These are phyloP conservation scores for Phenacoccus solenopsis DNA, from an alignment of 1,140 invertebrate species.

Conservation along the genomic window DNA sequence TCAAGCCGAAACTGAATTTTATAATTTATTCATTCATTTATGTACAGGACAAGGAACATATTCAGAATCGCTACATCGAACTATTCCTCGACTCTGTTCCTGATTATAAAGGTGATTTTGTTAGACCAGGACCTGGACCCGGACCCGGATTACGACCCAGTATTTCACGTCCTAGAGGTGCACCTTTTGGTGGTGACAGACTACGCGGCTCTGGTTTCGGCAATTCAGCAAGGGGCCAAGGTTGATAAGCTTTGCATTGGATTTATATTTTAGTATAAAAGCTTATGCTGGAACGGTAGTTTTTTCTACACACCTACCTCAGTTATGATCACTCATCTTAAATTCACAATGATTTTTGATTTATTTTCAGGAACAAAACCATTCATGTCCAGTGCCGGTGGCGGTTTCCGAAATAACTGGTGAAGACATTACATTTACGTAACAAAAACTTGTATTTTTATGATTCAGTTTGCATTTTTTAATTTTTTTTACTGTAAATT, in stretches of 20 bases:
- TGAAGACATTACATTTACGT: neutral
- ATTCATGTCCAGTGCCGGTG: neutral
- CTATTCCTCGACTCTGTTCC: neutral
- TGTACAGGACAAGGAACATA: slow-evolving; percentile 1
- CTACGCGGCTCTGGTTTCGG: neutral
- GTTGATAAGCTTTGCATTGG: neutral
- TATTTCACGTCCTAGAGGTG: neutral
- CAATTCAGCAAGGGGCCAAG: neutral
- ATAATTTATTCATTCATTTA: neutral
- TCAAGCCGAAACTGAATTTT: neutral
- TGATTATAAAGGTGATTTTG: neutral
- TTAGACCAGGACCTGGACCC: neutral
- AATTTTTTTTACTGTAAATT: neutral
- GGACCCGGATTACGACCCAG: neutral
- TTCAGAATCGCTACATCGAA: slow-evolving; percentile 9
- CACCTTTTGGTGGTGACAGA: neutral
- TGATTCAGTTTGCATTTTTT: neutral
- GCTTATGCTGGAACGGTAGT: neutral
- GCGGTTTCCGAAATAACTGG: neutral
- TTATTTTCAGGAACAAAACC: neutral
- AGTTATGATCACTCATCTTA: neutral
- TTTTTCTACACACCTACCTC: neutral
- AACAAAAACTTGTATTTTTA: neutral
- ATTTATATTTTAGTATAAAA: neutral
- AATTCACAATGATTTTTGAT: neutral